Evolutionary conservation across 2,113 vertebrate species (phyloP).

Genomic region (Peromyscus polionotus): DNA sequence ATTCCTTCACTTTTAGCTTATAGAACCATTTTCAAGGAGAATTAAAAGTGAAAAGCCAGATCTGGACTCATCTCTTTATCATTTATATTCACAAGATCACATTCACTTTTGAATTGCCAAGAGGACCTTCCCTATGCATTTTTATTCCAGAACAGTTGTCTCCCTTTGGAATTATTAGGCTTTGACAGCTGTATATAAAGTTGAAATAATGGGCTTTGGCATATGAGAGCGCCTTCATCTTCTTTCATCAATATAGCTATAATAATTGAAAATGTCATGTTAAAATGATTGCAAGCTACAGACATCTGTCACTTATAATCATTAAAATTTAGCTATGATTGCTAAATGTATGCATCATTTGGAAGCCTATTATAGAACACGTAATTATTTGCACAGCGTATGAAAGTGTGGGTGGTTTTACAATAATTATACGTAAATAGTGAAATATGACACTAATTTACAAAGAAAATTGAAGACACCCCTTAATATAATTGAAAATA

Average conservation of each 20-base stretch:
- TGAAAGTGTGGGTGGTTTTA: conserved; percentile 35
- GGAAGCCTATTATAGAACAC: conserved; percentile 65
- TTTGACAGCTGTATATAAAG: conserved; percentile 85
- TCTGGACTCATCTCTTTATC: conserved; percentile 50
- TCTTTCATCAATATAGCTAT: conserved; percentile 82
- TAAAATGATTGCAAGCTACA: conserved; percentile 83
- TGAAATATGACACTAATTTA: conserved; percentile 50
- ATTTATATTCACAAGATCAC: conserved; percentile 76
- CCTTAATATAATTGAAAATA: conserved; percentile 38
- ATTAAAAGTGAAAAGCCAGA: conserved; percentile 72
- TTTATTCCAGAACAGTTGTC: conserved; percentile 70
- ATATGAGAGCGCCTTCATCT: conserved; percentile 81
- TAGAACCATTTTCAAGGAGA: conserved; percentile 70
- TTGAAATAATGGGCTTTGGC: conserved; percentile 86
- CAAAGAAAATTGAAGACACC: conserved; percentile 2
- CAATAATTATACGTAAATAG: conserved; percentile 71
- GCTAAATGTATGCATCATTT: conserved; percentile 67
- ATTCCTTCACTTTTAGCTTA: conserved; percentile 21
- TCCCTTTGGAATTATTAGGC: conserved; percentile 79
- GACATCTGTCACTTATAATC: conserved; percentile 85
- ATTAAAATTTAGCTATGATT: conserved; percentile 77
- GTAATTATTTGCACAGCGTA: conserved; percentile 75
- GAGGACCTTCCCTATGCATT: conserved; percentile 74
- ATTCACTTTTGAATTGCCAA: conserved; percentile 79
- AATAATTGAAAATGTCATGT: conserved; percentile 86